Evolutionary conservation across 2,113 vertebrate species (phyloP), one percentile per base, ranked within the genome.

Genomic region (Lichenostomus cassidix): DNA sequence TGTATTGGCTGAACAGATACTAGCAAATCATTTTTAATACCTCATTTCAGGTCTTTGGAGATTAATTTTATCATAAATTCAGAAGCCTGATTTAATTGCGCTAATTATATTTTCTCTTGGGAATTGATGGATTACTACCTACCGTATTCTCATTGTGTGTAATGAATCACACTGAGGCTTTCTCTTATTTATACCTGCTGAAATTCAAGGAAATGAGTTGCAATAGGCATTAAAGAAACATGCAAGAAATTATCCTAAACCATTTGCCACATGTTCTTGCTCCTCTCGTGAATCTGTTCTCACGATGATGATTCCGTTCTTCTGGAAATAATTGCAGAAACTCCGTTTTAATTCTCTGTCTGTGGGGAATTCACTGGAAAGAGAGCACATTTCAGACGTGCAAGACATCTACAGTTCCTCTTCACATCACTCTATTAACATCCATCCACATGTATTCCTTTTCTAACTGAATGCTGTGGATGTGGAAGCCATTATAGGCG

Each of bases 31-130:
- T 86, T 92, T 93, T 80, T 86, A 87, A 94, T 93, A 64, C 80
- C 73, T 90, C 86, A 71, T 89, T 94, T 95, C 37, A 90, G 64
- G 92, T 92, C 94, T 90, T 78, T 90, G 53, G 92, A 92, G 92
- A 96, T 90, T 94, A 96, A 93, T 94, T 94, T 94, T 94, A 58
- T 86, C 85, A 90, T 96, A 93, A 94, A 96, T 95, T 93, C 86
- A 90, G 69, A 87, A 92, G 80, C 83, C 74, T 95, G 95, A 94
- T 96, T 97, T 97, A 96, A 95, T 94, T 96, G 90, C 4, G 0
- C 83, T 97, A 90, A 96, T 96, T 96, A 94, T 95, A 59, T 96
- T 96, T 95, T 95, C 95, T 88, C 79, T 81, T 90, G 95, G 93
- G 95, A 95, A 56, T 53, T 96, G 90, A 93, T 87, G 89, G 77